A percentile compares a stretch with the other conserved stretches of the same genome.
These are phyloP conservation scores for Sandelia bainsii DNA, from an alignment of 2,797 vertebrate genomes.

Conservation along the genomic window DNA sequence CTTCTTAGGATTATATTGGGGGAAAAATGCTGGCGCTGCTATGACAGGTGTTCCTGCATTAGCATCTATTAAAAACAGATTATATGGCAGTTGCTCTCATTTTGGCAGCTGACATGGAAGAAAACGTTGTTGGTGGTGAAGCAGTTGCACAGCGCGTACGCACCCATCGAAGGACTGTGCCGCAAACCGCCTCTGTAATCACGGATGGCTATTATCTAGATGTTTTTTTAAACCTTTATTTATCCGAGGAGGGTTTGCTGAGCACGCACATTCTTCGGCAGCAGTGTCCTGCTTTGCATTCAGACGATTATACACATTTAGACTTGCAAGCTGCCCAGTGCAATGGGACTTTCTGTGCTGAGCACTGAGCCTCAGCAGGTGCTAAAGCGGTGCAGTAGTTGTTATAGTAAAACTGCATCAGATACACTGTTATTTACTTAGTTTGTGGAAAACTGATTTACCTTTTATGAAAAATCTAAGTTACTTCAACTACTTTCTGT, in stretches of 20 bases:
- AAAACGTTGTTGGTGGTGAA: conserved; percentile 62
- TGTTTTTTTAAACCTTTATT: conserved; percentile 69
- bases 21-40: conserved; percentile 86
- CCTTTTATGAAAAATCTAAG: too few species aligned
- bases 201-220: conserved; percentile 53
- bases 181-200: conserved; percentile 60
- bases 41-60: conserved; percentile 95
- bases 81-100: conserved; percentile 78
- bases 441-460: too few species aligned
- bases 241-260: conserved; percentile 60
- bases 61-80: conserved; percentile 84
- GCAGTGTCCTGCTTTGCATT: conserved; percentile 51
- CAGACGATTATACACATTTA: conserved; percentile 26
- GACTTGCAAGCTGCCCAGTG: conserved; percentile 13
- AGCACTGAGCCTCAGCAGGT: conserved; percentile 16
- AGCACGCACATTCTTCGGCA: conserved; percentile 49
- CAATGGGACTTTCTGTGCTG: conserved; percentile 11
- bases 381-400: not conserved
- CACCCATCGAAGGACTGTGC: conserved; percentile 30
- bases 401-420: not conserved
- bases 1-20: conserved; percentile 92
- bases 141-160: conserved; percentile 48
- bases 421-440: not conserved
- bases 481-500: not conserved
- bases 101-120: conserved; percentile 63